Evolutionary conservation across 2,888 invertebrate species (phyloP), one percentile per base, ranked within the genome.

Genomic region (Mesochorus sp.): DNA sequence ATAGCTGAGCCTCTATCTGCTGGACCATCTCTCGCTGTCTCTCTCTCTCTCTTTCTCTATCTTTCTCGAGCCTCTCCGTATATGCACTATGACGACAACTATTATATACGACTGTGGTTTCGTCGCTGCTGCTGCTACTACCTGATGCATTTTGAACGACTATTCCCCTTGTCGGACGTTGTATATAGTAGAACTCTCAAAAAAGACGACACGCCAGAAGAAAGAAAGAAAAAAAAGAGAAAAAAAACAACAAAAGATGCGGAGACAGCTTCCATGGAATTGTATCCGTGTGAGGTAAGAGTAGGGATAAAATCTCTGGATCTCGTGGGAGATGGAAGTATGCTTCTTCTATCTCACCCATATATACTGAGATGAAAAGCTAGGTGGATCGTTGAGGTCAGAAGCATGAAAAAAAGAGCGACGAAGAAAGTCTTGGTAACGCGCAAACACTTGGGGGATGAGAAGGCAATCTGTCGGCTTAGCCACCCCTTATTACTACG

Each of bases 401-500:
- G 39, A 64, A 44, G 17, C 28, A n/a, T 28, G 10, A 39, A 28
- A 47, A 49, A 19, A 34, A 28, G 37, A 75, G 66, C 55, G 77
- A 79, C 55, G 53, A 57, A 44, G 70, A 73, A 19, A 67, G 61
- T 73, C 49, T 68, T 17, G 12, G 47, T 28, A 44, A 74, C 42
- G 70, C 31, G 73, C 73, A 79, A 81, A 80, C 66, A 78, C n/a
- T n/a, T 59, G 24, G 81, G 81, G 76, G 80, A 76, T 66, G 77
- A 77, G 80, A 79, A 85, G 84, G 85, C 86, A 87, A 88, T 88
- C 88, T 88, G 86, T 87, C 85, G 85, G 84, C 85, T 88, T 86
- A 88, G 86, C 86, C 85, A 84, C 82, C 85, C 87, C 88, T 87
- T 88, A 88, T 88, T 88, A 88, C 85, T 84, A 82, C 82, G 78